Evolutionary conservation across 2,888 invertebrate species (phyloP), one percentile per base, ranked within the genome.

Genomic region (Dromius quadrimaculatus): DNA sequence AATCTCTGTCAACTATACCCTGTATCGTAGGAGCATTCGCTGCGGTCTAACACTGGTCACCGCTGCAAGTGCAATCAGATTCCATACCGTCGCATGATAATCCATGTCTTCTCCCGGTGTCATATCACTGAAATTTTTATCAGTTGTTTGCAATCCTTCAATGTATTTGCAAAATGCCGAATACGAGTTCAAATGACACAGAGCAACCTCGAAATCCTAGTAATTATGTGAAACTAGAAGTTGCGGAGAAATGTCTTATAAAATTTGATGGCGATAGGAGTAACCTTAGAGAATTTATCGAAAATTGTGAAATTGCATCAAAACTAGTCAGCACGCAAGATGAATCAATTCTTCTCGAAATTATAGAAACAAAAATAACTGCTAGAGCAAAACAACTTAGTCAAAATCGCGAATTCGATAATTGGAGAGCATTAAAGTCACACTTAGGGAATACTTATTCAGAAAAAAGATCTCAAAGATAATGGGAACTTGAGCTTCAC

Each of bases 401-500:
- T 13, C 50, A 73, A 69, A 76, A 74, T 47, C 62, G 74, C 2
- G 13, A 47, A 0, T 76, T 75, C 41, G 43, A 36, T 22, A 71
- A 73, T 70, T 75, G 75, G 76, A n/a, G 19, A 23, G n/a, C 38
- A 2, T 70, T 74, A 50, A 75, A 75, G 71, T 5, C 5, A 50
- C 74, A 73, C 36, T 45, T 72, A 13, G 45, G 64, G 34, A 15
- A 73, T 47, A 72, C 74, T 47, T 50, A 50, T 50, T 50, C 50
- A 5, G 77, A 78, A 71, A 76, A 76, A 74, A 23, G 77, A 28
- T 74, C 76, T 1, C 71, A 74, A 9, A 74, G 73, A 11, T 77
- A 78, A 72, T 77, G 76, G 76, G 76, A 78, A 74, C 54, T 77
- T 19, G 76, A 78, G 72, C 50, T 78, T 43, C 74, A 75, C 69